Base-by-base conservation (phyloP, 1,140 invertebrate species). In the Meteorus sp. region DNA sequence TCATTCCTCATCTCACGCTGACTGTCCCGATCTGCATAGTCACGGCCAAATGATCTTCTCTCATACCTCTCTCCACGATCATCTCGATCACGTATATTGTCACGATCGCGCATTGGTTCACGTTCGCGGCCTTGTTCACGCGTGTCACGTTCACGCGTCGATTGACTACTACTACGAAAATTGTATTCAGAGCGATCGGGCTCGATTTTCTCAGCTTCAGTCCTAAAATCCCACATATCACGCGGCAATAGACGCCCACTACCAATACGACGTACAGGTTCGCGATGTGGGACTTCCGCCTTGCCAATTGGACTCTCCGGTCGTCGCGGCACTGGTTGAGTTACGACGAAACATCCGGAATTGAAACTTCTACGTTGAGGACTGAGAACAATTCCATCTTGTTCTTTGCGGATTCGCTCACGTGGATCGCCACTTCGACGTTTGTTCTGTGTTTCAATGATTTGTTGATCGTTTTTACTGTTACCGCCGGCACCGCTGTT, bases 281-380 rank as follows among this genome's bases (percentile, higher is more conserved):
- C 81, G 17, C 81, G 73, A 60, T 81, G 79, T n/a, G 45, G 33
- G 39, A 80, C 75, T 67, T 79, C 73, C 55, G 79, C 61, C 67
- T 83, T 76, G 15, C 80, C 73, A 47, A 83, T 80, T 19, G 84
- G 83, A 52, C 76, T 86, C 53, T 78, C 85, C 39, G 80, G 79
- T 61, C 78, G 78, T 69, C 75, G 80, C 55, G 68, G 73, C 57
- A 78, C 67, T 27, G 79, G 70, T 17, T 83, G 81, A 66, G 71
- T 61, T 62, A 78, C 47, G 72, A 88, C 87, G 59, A 85, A 88
- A 77, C 92, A 94, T 45, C 92, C 92, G 9, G 89, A 89, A 62
- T 89, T 90, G 81, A 94, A 93, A 72, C 88, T 90, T 35, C 88
- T 83, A 5, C 92, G 82, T 70, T 93, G 91, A 37, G 92, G 92